These are phyloP conservation scores for Rhogogaster chlorosoma DNA, from an alignment of 2,888 invertebrate genomes.

Conservation along the genomic window DNA sequence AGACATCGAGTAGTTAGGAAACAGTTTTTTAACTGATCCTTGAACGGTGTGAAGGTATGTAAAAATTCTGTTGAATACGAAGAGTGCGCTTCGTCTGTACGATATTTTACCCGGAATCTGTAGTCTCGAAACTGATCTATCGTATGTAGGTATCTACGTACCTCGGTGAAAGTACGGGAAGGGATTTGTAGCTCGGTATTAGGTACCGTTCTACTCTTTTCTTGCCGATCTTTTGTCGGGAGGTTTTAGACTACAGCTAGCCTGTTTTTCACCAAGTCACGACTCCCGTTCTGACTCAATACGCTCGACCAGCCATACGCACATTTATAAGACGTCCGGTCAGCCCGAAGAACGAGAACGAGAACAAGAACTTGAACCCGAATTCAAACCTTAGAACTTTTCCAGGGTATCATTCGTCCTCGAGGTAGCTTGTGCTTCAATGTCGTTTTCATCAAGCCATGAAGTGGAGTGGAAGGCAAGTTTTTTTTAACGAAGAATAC, in stretches of 20 bases:
- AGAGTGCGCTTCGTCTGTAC: not conserved
- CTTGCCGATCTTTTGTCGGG: slow-evolving; percentile 12
- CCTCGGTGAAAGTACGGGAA: slow-evolving; percentile 22
- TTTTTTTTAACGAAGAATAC: not conserved
- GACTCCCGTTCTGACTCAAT: slow-evolving; percentile 18
- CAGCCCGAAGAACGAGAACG: not conserved
- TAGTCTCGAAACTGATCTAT: not conserved
- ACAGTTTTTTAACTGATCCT: not conserved
- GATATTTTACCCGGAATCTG: not conserved
- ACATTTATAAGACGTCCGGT: slow-evolving; percentile 34
- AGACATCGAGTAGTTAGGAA: not conserved
- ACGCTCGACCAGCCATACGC: not conserved
- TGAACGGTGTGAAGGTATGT: not conserved
- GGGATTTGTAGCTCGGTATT: not conserved
- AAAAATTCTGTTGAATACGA: not conserved
- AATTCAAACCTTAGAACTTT: not conserved
- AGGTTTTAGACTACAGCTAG: not conserved
- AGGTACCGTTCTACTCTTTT: slow-evolving; percentile 17
- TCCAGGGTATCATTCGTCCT: not conserved
- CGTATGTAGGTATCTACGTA: too few species aligned
- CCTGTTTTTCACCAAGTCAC: slow-evolving; percentile 34
- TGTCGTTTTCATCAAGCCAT: not conserved
- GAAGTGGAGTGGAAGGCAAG: not conserved
- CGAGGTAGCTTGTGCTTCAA: not conserved
- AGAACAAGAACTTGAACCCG: not conserved